These are phyloP conservation scores for Acromyrmex echinatior DNA, from an alignment of 1,140 invertebrate species.

Conservation along the genomic window DNA sequence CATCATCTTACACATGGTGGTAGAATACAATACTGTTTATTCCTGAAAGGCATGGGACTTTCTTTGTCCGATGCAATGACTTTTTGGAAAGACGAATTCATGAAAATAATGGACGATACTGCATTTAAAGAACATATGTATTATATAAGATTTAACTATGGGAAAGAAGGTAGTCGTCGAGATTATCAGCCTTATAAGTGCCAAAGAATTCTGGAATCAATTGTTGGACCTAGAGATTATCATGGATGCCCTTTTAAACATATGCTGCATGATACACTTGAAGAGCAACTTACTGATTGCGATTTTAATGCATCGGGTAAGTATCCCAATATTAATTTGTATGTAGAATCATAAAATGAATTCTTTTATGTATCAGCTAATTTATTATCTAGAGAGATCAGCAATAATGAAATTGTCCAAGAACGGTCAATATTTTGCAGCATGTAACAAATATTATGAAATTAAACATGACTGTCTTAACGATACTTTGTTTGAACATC, in stretches of 20 bases:
- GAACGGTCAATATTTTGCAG: slow-evolving; percentile 92
- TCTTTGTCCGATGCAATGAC: slow-evolving; percentile 93
- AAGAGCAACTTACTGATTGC: slow-evolving; percentile 90
- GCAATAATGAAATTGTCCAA: slow-evolving; percentile 89
- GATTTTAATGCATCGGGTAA: slow-evolving; percentile 88
- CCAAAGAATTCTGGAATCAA: slow-evolving; percentile 94
- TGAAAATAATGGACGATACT: slow-evolving; percentile 89
- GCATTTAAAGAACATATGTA: slow-evolving; percentile 97
- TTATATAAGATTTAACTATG: slow-evolving; percentile 96
- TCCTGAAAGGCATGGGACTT: slow-evolving; percentile 97
- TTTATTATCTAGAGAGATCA: slow-evolving; percentile 82
- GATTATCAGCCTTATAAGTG: slow-evolving; percentile 97
- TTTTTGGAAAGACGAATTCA: slow-evolving; percentile 97
- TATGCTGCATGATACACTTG: slow-evolving; percentile 90
- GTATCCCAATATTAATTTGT: slow-evolving; percentile 58
- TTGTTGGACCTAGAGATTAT: slow-evolving; percentile 92
- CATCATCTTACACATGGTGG: slow-evolving; percentile 97
- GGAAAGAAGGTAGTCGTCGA: slow-evolving; percentile 96
- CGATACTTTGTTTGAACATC: slow-evolving; percentile 93
- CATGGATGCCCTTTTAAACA: slow-evolving; percentile 98
- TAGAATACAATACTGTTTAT: slow-evolving; percentile 96
- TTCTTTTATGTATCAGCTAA: slow-evolving; percentile 23
- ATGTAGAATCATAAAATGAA: slow-evolving; percentile 40
- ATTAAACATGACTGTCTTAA: slow-evolving; percentile 89
- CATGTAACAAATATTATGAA: slow-evolving; percentile 96